Conservation (phyloP, 2,888 invertebrate genomes). For the Ophion ventricosus region DNA sequence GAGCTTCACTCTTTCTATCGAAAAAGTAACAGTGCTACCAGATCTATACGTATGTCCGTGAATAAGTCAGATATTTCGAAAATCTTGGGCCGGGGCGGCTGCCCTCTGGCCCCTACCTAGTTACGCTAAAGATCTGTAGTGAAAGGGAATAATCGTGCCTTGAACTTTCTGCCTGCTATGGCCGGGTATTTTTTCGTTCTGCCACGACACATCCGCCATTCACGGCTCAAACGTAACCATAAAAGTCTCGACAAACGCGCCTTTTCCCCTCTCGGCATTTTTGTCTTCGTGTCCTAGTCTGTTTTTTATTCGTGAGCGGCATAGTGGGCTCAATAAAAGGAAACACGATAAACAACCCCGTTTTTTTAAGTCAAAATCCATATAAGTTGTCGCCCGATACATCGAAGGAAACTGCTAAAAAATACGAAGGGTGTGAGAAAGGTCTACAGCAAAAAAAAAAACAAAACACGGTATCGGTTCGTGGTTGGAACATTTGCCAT, state of each 20-base stretch:
- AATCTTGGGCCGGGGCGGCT: too few relatives aligned
- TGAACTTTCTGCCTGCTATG: background rate
- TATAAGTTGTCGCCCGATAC: background rate
- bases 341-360: constrained; percentile 29
- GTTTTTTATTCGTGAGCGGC: background rate
- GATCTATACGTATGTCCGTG: too few relatives aligned
- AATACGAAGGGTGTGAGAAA: constrained; percentile 25
- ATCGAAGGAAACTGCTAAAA: constrained; percentile 28
- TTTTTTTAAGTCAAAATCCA: constrained; percentile 29
- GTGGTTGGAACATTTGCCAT: constrained; percentile 53
- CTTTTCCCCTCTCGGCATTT: constrained; percentile 3
- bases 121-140: too few relatives aligned
- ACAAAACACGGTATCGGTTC: constrained; percentile 48
- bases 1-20: too few relatives aligned
- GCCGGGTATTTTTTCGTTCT: background rate
- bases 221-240: background rate
- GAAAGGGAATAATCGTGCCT: too few relatives aligned
- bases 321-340: constrained; percentile 15
- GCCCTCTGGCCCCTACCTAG: too few relatives aligned
- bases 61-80: too few relatives aligned
- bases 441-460: background rate
- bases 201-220: constrained; percentile 5
- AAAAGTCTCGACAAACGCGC: constrained; percentile 1
- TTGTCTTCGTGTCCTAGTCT: background rate
- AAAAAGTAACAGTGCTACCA: too few relatives aligned